phyloP scores from a whole-genome alignment of 2,888 invertebrate genomes.

The Cerastis rubricosa region DNA sequence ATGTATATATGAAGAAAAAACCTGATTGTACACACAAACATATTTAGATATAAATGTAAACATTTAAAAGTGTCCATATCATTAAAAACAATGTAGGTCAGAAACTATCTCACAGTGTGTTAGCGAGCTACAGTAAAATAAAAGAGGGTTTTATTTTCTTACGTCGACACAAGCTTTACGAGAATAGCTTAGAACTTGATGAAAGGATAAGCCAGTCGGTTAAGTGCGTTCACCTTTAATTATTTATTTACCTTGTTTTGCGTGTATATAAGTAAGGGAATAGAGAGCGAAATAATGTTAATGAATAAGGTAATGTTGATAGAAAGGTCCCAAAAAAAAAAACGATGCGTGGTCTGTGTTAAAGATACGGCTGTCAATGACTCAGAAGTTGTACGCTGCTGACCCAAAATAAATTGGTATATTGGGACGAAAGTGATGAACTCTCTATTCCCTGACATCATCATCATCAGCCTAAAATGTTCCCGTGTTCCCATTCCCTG shows the following conservation, averaged over 20 bases:
- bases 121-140: neutral
- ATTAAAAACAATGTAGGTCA: conserved; percentile 12
- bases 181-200: conserved; percentile 16
- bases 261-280: neutral
- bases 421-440: no score
- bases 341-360: no score
- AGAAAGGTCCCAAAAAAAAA: no score
- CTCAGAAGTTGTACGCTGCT: no score
- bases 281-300: neutral
- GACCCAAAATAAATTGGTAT: no score
- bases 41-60: neutral
- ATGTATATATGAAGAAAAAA: neutral
- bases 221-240: neutral
- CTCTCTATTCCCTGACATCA: no score
- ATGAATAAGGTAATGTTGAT: no score
- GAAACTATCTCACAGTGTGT: neutral
- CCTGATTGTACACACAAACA: neutral
- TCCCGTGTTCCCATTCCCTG: no score
- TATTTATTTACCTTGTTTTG: conserved; percentile 3
- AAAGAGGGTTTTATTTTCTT: neutral
- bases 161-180: conserved; percentile 1
- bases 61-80: neutral
- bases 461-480: no score
- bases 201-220: neutral
- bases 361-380: no score